phyloP scores from a whole-genome alignment of 2,888 invertebrate genomes.

The Sclerodermus sp. region DNA sequence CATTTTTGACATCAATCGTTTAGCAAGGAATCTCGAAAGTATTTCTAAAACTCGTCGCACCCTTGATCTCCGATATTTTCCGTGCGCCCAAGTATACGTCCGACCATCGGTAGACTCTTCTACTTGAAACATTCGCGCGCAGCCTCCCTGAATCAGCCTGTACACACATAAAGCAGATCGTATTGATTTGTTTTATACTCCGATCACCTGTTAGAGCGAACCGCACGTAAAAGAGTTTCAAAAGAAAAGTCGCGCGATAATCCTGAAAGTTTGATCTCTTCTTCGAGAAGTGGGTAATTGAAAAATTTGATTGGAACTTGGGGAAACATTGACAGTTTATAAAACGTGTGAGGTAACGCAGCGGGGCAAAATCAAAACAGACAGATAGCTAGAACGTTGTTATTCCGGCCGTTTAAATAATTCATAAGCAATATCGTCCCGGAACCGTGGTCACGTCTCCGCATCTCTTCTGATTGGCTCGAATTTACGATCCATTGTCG shows the following conservation, averaged over 20 bases:
- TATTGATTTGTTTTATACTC: too few relatives aligned
- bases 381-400: slow-evolving; percentile 23
- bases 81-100: too few relatives aligned
- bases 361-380: slow-evolving; percentile 2
- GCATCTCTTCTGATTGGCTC: slow-evolving; percentile 50
- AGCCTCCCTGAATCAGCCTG: too few relatives aligned
- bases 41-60: too few relatives aligned
- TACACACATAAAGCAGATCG: too few relatives aligned
- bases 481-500: slow-evolving; percentile 56
- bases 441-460: slow-evolving; percentile 50
- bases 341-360: slow-evolving; percentile 3
- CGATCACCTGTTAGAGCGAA: too few relatives aligned
- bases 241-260: slow-evolving; percentile 5
- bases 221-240: not conserved
- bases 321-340: slow-evolving; percentile 4
- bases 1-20: too few relatives aligned
- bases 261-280: slow-evolving; percentile 2
- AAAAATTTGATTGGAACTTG: not conserved
- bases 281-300: not conserved
- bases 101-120: too few relatives aligned
- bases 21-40: too few relatives aligned
- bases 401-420: slow-evolving; percentile 49
- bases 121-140: too few relatives aligned
- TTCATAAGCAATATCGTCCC: slow-evolving; percentile 53
- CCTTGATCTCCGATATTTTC: too few relatives aligned